Evolutionary conservation across 2,888 invertebrate species (phyloP).

Genomic region (Cryptocephalus moraei): DNA sequence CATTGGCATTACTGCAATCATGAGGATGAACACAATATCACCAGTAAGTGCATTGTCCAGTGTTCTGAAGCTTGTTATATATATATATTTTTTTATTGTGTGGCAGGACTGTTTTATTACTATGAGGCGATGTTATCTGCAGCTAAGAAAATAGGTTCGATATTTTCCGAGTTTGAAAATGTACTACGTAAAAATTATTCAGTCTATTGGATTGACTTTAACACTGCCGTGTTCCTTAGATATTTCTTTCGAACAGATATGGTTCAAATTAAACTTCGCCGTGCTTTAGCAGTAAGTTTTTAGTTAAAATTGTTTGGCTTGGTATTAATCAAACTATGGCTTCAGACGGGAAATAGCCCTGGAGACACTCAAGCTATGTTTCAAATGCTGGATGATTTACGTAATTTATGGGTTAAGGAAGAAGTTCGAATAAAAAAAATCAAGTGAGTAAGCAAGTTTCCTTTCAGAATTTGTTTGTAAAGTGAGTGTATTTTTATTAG

Average conservation of each 20-base stretch:
- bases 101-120: conserved; percentile 47
- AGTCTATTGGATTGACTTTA: conserved; percentile 56
- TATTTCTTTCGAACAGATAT: conserved; percentile 30
- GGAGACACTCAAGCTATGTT: conserved; percentile 20
- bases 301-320: neutral
- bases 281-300: conserved; percentile 24
- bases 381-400: conserved; percentile 16
- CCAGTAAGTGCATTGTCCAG: conserved; percentile 21
- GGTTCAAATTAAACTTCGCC: conserved; percentile 25
- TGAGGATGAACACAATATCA: conserved; percentile 19
- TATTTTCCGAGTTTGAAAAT: conserved; percentile 49
- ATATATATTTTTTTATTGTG: conserved; percentile 4
- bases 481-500: conserved; percentile 11
- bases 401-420: conserved; percentile 19
- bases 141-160: conserved; percentile 46
- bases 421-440: conserved; percentile 15
- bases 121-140: conserved; percentile 53
- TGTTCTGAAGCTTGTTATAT: neutral
- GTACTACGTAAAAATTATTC: conserved; percentile 51
- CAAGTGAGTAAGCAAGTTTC: conserved; percentile 12
- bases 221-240: conserved; percentile 52
- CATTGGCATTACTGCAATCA: conserved; percentile 38
- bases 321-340: neutral
- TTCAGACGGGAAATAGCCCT: conserved; percentile 18
- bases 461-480: neutral